Evolutionary conservation across 2,797 vertebrate species (phyloP), one percentile per base, ranked within the genome.

Genomic region (Gallirallus australis): DNA sequence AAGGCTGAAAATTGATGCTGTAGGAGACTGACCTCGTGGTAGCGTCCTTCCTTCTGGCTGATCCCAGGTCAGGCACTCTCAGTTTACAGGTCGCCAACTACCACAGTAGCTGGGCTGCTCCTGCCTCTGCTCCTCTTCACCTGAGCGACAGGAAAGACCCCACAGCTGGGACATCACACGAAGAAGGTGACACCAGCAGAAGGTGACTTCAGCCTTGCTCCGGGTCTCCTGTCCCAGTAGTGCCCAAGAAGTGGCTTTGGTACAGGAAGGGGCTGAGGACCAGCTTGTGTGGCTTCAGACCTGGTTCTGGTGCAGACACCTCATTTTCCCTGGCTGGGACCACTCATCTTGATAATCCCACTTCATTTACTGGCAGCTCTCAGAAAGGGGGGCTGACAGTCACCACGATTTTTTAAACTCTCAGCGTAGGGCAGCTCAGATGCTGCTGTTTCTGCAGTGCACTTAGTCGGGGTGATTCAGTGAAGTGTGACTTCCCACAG

Each of bases 1-100:
- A 3, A 73, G 64, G 66, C 60, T 85, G 83, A 89, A 94, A 95
- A 92, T 4, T 35, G 87, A 93, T 93, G 76, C 69, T 81, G 57
- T 65, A 88, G 42, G 79, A 94, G 59, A 72, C 18, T 86, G 89
- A 93, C 95, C 85, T 83, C 72, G 50, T 33, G 40, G 48, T 50
- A 94, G 7, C 14, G 1, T 75, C 87, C 76, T 93, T 95, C 79
- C 79, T 65, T 54, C 92, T 63, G n/a, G 54, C 87, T 94, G 72
- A 72, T 83, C 40, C 47, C 1, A 0, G 76, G 85, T 88, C 79
- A 95, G 75, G 81, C 1, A 7, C 42, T 81, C 91, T 83, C 72
- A 20, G 65, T 86, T 94, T 76, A 93, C 78, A 60, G 79, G 54
- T 72, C 7, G 0, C 31, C 1, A 9, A 61, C 91, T 92, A 72